phyloP scores from a whole-genome alignment of 2,888 invertebrate genomes.

The Trachelus stipa region DNA sequence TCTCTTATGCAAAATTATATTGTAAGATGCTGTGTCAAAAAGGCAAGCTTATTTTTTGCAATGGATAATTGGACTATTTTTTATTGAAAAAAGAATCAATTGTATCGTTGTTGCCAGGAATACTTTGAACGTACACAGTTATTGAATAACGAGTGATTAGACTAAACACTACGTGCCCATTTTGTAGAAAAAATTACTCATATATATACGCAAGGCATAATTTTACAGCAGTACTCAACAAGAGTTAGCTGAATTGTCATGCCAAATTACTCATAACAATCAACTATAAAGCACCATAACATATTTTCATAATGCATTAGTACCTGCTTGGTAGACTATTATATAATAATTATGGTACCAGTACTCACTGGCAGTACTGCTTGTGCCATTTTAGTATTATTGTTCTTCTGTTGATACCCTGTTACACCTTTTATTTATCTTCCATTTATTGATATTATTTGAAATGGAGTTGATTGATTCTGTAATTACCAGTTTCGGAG shows the following conservation, averaged over 20 bases:
- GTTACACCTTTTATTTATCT: not conserved
- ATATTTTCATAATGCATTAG: not conserved
- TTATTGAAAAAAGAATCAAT: not conserved
- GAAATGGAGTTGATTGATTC: not conserved
- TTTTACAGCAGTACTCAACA: not conserved
- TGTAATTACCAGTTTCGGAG: not conserved
- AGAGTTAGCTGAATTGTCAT: not conserved
- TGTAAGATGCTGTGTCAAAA: not conserved
- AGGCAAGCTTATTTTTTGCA: not conserved
- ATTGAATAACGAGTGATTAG: not conserved
- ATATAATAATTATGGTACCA: not conserved
- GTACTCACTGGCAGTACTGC: not conserved
- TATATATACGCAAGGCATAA: not conserved
- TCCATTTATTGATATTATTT: not conserved
- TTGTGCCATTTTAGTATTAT: not conserved
- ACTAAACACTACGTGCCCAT: not conserved
- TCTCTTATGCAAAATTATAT: not conserved
- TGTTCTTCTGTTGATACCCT: not conserved
- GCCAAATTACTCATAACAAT: not conserved
- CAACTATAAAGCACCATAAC: not conserved
- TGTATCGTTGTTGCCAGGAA: not conserved
- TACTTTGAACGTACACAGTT: not conserved
- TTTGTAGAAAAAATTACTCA: not conserved
- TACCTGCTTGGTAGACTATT: not conserved
- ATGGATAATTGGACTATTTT: not conserved